These are phyloP conservation scores for Pasiphila rectangulata DNA, from an alignment of 2,888 invertebrate genomes.

Conservation along the genomic window DNA sequence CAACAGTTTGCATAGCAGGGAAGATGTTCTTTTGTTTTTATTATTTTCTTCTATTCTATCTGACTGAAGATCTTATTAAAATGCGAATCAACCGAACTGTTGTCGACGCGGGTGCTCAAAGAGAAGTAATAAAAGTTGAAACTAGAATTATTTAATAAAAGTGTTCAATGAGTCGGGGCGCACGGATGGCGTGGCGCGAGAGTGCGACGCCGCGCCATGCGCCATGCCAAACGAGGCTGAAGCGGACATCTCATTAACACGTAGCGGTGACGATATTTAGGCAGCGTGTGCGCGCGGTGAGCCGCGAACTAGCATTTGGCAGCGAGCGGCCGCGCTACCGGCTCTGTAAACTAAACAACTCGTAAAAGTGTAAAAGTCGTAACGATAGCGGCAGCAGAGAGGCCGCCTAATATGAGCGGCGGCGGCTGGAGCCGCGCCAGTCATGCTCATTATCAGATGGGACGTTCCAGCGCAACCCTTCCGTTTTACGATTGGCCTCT, in stretches of 20 bases:
- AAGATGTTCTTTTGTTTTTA: slow-evolving; percentile 39
- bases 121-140: slow-evolving; percentile 4
- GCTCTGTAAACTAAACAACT: slow-evolving; percentile 77
- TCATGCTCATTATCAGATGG: slow-evolving; percentile 79
- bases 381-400: slow-evolving; percentile 68
- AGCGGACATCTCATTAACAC: slow-evolving; percentile 74
- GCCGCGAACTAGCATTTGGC: slow-evolving; percentile 80
- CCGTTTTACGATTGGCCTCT: slow-evolving; percentile 80
- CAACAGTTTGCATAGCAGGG: slow-evolving; percentile 48
- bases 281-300: slow-evolving; percentile 68
- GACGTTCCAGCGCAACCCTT: slow-evolving; percentile 74
- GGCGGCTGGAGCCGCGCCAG: slow-evolving; percentile 76
- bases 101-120: slow-evolving; percentile 3
- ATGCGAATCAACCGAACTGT: slow-evolving; percentile 12
- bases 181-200: slow-evolving; percentile 1
- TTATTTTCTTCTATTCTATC: slow-evolving; percentile 18
- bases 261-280: slow-evolving; percentile 67
- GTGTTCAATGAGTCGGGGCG: slow-evolving; percentile 7
- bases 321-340: slow-evolving; percentile 64
- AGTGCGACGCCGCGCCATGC: slow-evolving; percentile 16
- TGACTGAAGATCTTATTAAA: slow-evolving; percentile 9
- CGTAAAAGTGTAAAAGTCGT: slow-evolving; percentile 81
- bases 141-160: slow-evolving; percentile 5
- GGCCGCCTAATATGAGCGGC: slow-evolving; percentile 75
- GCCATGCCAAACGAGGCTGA: slow-evolving; percentile 65